These are phyloP conservation scores for Electrophaes corylata DNA, from an alignment of 2,888 invertebrate genomes.

Conservation along the genomic window DNA sequence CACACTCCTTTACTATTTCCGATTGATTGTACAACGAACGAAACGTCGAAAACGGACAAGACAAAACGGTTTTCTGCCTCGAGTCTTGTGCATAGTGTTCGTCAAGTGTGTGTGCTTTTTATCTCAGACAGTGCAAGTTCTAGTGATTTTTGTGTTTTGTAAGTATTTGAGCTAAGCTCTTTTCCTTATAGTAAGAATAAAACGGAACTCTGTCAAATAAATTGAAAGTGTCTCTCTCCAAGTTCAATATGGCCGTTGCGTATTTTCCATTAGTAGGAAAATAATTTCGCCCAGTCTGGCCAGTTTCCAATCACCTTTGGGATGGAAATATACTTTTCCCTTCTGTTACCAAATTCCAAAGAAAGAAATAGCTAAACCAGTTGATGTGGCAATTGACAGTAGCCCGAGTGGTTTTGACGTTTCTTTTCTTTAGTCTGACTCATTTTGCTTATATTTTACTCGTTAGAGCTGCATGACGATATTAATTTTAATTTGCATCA, in stretches of 20 bases:
- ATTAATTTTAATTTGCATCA: background rate
- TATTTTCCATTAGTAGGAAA: constrained; percentile 46
- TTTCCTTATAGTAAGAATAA: constrained; percentile 11
- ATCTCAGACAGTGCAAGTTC: constrained; percentile 63
- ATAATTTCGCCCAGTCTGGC: constrained; percentile 1
- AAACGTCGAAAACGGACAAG: constrained; percentile 45
- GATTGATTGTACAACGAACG: constrained; percentile 8
- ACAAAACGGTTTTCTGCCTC: constrained; percentile 74
- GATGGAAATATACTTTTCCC: background rate
- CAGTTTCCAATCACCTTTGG: background rate
- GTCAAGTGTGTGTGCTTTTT: constrained; percentile 72
- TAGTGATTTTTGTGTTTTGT: constrained; percentile 72
- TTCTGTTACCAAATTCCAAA: constrained; percentile 14
- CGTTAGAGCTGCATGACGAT: constrained; percentile 3
- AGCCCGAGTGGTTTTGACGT: constrained; percentile 72
- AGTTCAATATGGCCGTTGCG: constrained; percentile 83
- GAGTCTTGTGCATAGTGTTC: constrained; percentile 79
- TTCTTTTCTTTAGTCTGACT: constrained; percentile 63
- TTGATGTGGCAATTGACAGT: constrained; percentile 82
- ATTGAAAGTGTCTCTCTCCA: constrained; percentile 47
- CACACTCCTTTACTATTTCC: constrained; percentile 7
- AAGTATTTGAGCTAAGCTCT: constrained; percentile 55
- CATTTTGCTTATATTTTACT: constrained; percentile 54
- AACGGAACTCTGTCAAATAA: constrained; percentile 26
- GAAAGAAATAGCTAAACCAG: constrained; percentile 49